Percentiles rank a stretch among this genome's conserved stretches.
These are phyloP conservation scores for Leptinotarsa peninsularis DNA, from an alignment of 2,888 invertebrate species.

Conservation along the genomic window DNA sequence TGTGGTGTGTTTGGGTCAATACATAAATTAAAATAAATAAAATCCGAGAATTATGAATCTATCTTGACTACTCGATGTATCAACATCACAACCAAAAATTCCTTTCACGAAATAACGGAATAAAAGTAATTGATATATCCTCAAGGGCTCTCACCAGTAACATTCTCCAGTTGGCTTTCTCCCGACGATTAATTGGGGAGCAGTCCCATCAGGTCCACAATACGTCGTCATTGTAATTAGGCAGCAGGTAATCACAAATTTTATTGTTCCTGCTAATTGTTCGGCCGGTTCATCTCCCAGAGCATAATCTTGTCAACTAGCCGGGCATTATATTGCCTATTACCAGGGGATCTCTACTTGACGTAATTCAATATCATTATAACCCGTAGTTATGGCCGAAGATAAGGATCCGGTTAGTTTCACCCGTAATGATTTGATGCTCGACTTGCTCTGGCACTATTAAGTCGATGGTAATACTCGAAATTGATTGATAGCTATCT, in stretches of 20 bases:
- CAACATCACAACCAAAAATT: too few species aligned
- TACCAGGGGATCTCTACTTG: constrained; percentile 41
- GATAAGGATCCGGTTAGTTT: constrained; percentile 45
- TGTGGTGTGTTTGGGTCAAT: too few species aligned
- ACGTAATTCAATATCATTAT: constrained; percentile 45
- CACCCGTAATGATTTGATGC: constrained; percentile 41
- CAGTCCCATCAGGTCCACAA: not conserved
- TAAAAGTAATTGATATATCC: too few species aligned
- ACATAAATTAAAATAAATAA: too few species aligned
- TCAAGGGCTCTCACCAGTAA: too few species aligned
- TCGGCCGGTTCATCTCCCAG: constrained; percentile 20
- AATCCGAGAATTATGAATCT: too few species aligned
- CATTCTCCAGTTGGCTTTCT: not conserved
- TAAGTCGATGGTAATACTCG: constrained; percentile 25
- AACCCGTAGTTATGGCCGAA: constrained; percentile 40
- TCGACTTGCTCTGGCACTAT: constrained; percentile 34
- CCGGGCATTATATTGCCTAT: constrained; percentile 39
- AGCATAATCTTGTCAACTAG: constrained; percentile 38
- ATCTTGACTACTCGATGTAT: too few species aligned
- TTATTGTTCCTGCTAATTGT: constrained; percentile 28
- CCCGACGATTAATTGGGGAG: not conserved
- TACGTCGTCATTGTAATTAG: constrained; percentile 8
- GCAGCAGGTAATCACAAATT: constrained; percentile 21
- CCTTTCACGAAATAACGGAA: too few species aligned
- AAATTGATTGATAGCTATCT: not conserved